Evolutionary conservation across 1,140 invertebrate species (phyloP), one percentile per base, ranked within the genome.

Genomic region (Orchestia grillus): DNA sequence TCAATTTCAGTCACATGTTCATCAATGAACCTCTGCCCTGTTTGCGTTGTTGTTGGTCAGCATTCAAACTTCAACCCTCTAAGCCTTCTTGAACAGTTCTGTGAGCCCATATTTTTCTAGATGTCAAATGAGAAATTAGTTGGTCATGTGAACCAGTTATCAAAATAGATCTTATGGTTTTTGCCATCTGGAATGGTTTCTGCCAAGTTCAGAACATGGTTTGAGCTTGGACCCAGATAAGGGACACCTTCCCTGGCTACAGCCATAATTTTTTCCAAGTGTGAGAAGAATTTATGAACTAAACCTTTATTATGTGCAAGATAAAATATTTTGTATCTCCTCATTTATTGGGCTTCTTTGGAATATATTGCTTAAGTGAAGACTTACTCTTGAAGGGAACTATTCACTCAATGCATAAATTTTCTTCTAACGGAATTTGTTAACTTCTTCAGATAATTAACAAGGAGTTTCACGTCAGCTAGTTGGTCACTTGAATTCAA

Each of bases 311-410:
- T 41, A 95, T 96, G 43, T 53, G 90, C 88, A 41, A 96, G 77
- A 95, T 53, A 43, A 96, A 96, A 96, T 8, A 96, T 94, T n/a
- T n/a, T n/a, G 45, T 45, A 94, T 45, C 91, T 94, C 96, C 45
- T 42, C 96, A 57, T 95, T 92, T 95, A 44, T 96, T 91, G 41
- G 90, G 44, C 45, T 96, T 96, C 92, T 77, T 96, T 28, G 96
- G 96, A 44, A 96, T 96, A 92, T 96, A 96, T 44, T 96, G 96
- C 91, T 96, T 96, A 91, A 96, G 94, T 28, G 88, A 95, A 40
- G 96, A 96, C 57, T 92, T 96, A n/a, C 96, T 95, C 57, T 96
- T 96, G 88, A 96, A 96, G 11, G 92, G 62, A 47, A 96, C 96
- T 91, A 96, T 96, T 53, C 19, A 19, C 47, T 53, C n/a, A n/a